Conservation (phyloP, 2,113 vertebrate genomes). For the Cathartes aura region DNA sequence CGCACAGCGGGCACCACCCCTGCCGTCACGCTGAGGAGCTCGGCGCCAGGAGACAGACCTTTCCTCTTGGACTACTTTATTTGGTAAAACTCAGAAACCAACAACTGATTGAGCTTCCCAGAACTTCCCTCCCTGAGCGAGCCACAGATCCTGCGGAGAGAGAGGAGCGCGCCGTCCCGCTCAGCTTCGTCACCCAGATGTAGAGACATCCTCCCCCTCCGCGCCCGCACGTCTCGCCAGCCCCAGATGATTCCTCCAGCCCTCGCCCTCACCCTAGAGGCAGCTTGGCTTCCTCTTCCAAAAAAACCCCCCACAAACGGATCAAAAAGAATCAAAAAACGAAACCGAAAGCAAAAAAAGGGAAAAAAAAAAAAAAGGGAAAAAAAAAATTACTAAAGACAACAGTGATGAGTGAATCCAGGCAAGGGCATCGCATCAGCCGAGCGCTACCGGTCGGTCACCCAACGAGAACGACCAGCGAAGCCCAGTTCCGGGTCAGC, state of each 20-base stretch:
- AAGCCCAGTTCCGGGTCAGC: conserved; percentile 2
- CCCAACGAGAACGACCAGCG: background rate
- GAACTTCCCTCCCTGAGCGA: conserved; percentile 34
- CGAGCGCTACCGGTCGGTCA: background rate
- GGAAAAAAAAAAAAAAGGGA: background rate
- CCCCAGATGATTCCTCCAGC: background rate
- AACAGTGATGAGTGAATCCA: conserved; percentile 14
- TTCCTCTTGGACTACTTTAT: conserved; percentile 80
- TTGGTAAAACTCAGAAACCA: conserved; percentile 79
- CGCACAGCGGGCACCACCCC: background rate
- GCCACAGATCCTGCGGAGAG: background rate
- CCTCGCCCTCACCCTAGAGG: background rate
- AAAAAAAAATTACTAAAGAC: conserved; percentile 20
- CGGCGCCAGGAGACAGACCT: background rate
- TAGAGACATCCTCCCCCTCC: background rate
- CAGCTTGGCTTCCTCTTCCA: background rate
- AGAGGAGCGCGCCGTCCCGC: background rate
- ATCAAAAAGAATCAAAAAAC: background rate
- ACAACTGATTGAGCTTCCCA: conserved; percentile 29
- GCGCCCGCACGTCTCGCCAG: background rate
- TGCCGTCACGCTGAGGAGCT: background rate
- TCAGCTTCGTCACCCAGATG: background rate
- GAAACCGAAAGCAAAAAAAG: background rate
- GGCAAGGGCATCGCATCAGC: conserved; percentile 3
- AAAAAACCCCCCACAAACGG: background rate